Conservation (phyloP, 2,797 vertebrate genomes). For the Oreochromis grahami region DNA sequence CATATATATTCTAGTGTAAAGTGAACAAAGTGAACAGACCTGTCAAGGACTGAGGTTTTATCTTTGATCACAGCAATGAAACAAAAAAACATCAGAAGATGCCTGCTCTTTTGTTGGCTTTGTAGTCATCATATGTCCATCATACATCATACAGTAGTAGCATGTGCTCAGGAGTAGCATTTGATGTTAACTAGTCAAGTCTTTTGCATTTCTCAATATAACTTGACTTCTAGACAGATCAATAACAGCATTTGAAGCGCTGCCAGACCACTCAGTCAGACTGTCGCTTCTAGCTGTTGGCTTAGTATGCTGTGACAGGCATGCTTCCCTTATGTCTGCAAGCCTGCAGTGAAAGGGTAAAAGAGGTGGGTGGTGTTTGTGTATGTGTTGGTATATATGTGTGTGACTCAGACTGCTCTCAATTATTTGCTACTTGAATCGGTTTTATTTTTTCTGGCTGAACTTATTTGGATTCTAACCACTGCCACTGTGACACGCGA, state of each 20-base stretch:
- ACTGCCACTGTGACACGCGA: conserved; percentile 8
- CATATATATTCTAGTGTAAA: not conserved
- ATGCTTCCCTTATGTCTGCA: conserved; percentile 26
- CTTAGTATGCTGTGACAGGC: conserved; percentile 40
- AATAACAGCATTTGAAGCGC: conserved; percentile 34
- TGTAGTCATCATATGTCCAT: not conserved
- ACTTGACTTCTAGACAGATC: conserved; percentile 31
- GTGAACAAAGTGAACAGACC: not conserved
- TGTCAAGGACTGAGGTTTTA: not conserved
- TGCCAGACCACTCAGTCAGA: conserved; percentile 38
- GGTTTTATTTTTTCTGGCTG: conserved; percentile 6
- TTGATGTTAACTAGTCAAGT: not conserved
- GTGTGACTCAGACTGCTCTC: not conserved
- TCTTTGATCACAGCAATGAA: not conserved
- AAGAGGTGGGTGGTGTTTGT: not conserved
- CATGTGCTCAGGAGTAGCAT: not conserved
- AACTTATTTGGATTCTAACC: conserved; percentile 16
- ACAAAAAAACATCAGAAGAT: not conserved
- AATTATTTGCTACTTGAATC: conserved; percentile 20
- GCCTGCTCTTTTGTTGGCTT: not conserved
- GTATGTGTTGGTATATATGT: not conserved
- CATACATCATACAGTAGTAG: not conserved
- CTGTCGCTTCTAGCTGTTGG: conserved; percentile 38
- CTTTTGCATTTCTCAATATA: not conserved
- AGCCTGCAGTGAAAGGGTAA: conserved; percentile 2